A percentile compares a stretch with the other conserved stretches of the same genome.
These are phyloP conservation scores for Sanderia malayensis DNA, from an alignment of 30 jellyfish, hydroid and myxozoan genomes.

Conservation along the genomic window DNA sequence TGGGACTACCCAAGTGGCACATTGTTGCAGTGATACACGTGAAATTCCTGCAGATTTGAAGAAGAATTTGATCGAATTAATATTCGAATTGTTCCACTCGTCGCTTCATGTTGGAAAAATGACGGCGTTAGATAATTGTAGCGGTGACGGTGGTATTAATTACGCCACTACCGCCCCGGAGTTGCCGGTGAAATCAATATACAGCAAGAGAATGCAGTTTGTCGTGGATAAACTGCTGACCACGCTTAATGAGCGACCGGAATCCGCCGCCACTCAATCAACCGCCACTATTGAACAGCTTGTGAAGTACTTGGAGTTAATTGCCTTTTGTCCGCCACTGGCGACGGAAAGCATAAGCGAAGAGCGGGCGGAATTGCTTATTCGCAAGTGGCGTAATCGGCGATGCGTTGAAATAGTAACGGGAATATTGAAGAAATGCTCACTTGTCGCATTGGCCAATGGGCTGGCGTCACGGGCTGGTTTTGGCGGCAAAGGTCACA, in stretches of 20 bases:
- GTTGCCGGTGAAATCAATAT: slow-evolving; percentile 65
- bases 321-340: slow-evolving; percentile 81
- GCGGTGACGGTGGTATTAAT: too few relatives aligned
- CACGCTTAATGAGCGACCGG: slow-evolving; percentile 14
- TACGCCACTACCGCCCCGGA: not conserved
- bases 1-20: not conserved
- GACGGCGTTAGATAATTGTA: slow-evolving; percentile 11
- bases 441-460: slow-evolving; percentile 55
- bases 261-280: slow-evolving; percentile 15
- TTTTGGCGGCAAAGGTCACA: slow-evolving; percentile 47
- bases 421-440: slow-evolving; percentile 71
- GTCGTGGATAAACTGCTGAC: slow-evolving; percentile 38
- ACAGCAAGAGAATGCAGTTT: slow-evolving; percentile 72
- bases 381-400: slow-evolving; percentile 84
- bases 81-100: slow-evolving; percentile 72
- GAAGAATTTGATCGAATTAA: slow-evolving; percentile 28
- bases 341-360: slow-evolving; percentile 31
- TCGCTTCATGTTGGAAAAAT: slow-evolving; percentile 45
- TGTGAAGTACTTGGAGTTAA: slow-evolving; percentile 53
- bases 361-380: slow-evolving; percentile 35
- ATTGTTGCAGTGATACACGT: too few relatives aligned
- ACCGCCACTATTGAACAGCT: slow-evolving; percentile 29
- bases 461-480: slow-evolving; percentile 50
- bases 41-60: not conserved
- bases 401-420: slow-evolving; percentile 95